Evolutionary conservation across 2,888 invertebrate species (phyloP), one percentile per base, ranked within the genome.

Genomic region (Sinodicranocentrus sp.): DNA sequence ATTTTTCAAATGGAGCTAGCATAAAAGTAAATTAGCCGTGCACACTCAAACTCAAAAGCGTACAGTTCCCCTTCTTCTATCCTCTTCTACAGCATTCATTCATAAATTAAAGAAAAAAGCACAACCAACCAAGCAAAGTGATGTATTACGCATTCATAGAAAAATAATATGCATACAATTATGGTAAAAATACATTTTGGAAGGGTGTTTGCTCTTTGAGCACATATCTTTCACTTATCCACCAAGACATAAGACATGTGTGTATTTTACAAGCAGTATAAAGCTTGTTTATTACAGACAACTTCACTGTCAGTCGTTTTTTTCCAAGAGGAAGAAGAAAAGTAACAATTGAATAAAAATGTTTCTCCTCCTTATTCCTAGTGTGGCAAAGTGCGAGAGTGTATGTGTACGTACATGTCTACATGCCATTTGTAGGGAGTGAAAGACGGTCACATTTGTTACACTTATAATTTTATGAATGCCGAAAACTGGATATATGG

Each of bases 1-100:
- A 43, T 43, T 70, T 59, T 77, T 68, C 17, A 8, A 28, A 70
- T 2, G 75, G 65, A 57, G 67, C 57, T 21, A 63, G 71, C 71
- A 52, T 44, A n/a, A 59, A 67, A 65, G 80, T 80, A 80, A 80
- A 80, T 80, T 80, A 80, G 39, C 72, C 80, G 72, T 80, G 44
- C n/a, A 80, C 39, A 54, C 52, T 43, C 52, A 61, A 48, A 63
- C 59, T 63, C 73, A 63, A n/a, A 54, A 10, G 57, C 8, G 15
- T 25, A 39, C 65, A 39, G 5, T 54, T 17, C n/a, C 68, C 33
- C 39, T 15, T 3, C n/a, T 28, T 63, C 1, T 33, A 6, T 48
- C 54, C n/a, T 19, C n/a, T 57, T 25, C 2, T 10, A 57, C 17
- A 13, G 17, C 21, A 28, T 25, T 68, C 65, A 65, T 57, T 57